Evolutionary conservation across 2,888 invertebrate species (phyloP).

Genomic region (Pristionchus fissidentatus): DNA sequence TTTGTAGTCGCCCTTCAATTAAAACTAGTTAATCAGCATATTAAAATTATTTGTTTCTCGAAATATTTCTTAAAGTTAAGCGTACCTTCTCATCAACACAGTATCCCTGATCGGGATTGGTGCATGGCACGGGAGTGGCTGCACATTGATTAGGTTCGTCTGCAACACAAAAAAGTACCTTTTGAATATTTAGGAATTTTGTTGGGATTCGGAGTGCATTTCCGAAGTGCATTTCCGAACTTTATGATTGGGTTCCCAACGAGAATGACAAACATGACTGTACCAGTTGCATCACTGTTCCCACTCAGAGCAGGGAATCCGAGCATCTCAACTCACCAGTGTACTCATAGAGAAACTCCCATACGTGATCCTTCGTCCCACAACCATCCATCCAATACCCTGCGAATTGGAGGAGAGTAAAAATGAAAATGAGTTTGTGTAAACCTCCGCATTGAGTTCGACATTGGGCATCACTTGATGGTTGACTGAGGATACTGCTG

Average conservation of each 20-base stretch:
- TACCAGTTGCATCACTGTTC: not conserved
- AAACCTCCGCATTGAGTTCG: not conserved
- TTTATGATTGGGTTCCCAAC: no score
- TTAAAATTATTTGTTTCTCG: not conserved
- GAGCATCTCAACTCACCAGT: not conserved
- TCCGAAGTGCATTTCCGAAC: no score
- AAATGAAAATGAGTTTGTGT: not conserved
- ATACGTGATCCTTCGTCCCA: constrained; percentile 8
- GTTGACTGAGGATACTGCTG: not conserved
- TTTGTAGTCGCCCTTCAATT: not conserved
- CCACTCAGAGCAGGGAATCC: not conserved
- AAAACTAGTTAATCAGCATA: not conserved
- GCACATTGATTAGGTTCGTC: not conserved
- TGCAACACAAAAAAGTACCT: no score
- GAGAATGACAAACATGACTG: no score
- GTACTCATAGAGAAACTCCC: not conserved
- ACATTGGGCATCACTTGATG: not conserved
- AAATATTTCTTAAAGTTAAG: not conserved
- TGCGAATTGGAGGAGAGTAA: not conserved
- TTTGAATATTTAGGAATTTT: no score
- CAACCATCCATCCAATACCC: not conserved
- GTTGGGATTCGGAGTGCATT: no score
- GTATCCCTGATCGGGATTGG: not conserved
- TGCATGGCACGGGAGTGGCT: not conserved
- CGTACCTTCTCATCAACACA: constrained; percentile 3